Base-by-base conservation (phyloP, 1,140 invertebrate genomes). In the Orchestia grillus region DNA sequence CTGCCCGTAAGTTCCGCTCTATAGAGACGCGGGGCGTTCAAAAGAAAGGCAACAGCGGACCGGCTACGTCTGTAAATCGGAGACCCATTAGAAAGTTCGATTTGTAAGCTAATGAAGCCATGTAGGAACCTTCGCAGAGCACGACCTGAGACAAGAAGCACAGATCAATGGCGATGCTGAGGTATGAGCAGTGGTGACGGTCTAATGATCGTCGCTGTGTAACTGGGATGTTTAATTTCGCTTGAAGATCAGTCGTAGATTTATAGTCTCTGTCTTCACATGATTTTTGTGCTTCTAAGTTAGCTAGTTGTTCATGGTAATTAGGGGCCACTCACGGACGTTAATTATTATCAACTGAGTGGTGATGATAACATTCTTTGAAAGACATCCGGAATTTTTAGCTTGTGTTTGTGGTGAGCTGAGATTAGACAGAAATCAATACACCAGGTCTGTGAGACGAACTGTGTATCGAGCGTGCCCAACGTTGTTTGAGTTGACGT, bases 81-180 rank as follows among this genome's bases (percentile, higher is more conserved):
- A 44, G 43, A 45, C 43, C 43, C 92, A 94, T 94, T 94, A 94
- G 92, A 94, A 47, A 94, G 92, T 47, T 94, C 92, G 92, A 94
- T 94, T 94, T 94, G 92, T 94, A 94, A 44, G 92, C 92, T 94
- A 94, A 94, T 94, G 92, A 94, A 94, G 92, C 36, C 92, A 94
- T 94, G 92, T 94, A 47, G 41, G 43, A 44, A 90, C 41, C 88
- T 90, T 23, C 11, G 62, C 15, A 15, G 28, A 77, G 88, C 88
- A 42, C n/a, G 88, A 90, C n/a, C 88, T 42, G 88, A 90, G 88
- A 90, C 88, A 90, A 90, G 88, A 90, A 90, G 88, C 88, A 90
- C 3, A 42, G 88, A 90, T 90, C 88, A 90, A 42, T 90, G n/a
- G 88, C 28, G 43, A 36, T 36, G 62, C 28, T 53, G 47, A 90